Evolutionary conservation across 2,797 vertebrate species (phyloP).

Genomic region (Pipistrellus nathusii): DNA sequence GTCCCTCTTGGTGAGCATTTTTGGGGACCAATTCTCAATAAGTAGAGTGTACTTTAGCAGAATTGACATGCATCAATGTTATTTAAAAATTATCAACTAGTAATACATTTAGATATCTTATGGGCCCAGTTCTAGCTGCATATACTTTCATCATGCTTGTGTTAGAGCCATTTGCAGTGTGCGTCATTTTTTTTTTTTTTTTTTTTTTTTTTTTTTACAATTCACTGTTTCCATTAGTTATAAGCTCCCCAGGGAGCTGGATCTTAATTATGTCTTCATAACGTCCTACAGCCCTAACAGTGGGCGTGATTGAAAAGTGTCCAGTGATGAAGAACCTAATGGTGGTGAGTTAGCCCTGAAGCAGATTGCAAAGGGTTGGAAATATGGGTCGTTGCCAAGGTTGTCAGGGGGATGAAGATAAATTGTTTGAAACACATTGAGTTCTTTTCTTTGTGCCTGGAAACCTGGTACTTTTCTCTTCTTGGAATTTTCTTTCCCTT

Average conservation of each 20-base stretch:
- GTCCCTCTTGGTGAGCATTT: background rate
- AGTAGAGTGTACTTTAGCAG: background rate
- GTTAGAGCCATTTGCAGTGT: background rate
- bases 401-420: no score
- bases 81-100: background rate
- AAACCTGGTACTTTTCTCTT: background rate
- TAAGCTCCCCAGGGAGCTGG: background rate
- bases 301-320: fast-evolving
- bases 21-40: fast-evolving
- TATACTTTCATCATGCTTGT: background rate
- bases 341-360: background rate
- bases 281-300: no score
- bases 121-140: background rate
- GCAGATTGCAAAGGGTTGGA: background rate
- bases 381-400: background rate
- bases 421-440: fast-evolving
- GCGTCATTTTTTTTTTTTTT: background rate
- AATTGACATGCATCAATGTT: background rate
- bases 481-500: background rate
- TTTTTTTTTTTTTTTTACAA: background rate
- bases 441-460: background rate
- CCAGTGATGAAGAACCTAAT: background rate
- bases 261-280: background rate
- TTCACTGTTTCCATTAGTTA: background rate
- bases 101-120: background rate